Conservation (phyloP, 2,113 vertebrate genomes). For the human (Homo sapiens) region DNA sequence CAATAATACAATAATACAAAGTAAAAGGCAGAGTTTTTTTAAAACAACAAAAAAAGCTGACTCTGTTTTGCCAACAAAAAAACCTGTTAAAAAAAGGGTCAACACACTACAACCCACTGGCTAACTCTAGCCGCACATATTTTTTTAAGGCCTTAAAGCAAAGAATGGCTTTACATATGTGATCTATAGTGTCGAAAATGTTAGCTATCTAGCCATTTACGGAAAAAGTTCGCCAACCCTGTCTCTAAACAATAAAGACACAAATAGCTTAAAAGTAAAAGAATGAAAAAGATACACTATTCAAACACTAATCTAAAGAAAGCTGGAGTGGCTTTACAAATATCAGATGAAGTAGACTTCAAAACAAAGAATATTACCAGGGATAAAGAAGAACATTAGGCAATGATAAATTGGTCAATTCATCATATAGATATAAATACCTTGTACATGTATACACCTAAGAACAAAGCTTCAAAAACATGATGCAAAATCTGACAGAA, state of each 20-base stretch:
- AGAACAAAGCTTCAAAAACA: slow-evolving; percentile 12
- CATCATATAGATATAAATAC: neutral
- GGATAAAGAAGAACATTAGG: neutral
- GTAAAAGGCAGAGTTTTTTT: neutral
- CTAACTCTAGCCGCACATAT: neutral
- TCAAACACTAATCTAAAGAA: neutral
- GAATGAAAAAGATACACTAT: neutral
- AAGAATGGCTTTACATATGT: neutral
- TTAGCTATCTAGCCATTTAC: neutral
- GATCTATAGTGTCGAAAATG: neutral
- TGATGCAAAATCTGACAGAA: neutral
- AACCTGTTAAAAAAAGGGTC: neutral
- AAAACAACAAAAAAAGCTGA: neutral
- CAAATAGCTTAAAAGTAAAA: neutral
- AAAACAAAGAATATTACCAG: neutral
- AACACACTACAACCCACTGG: neutral
- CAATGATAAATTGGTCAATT: neutral
- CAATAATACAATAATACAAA: neutral
- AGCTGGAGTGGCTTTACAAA: neutral
- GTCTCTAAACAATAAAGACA: neutral
- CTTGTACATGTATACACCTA: neutral
- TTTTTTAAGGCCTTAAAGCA: neutral
- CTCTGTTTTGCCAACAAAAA: neutral
- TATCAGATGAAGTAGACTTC: neutral
- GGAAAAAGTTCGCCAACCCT: neutral